phyloP scores from a whole-genome alignment of 2,797 vertebrate species.

The Threskiornis aethiopicus region DNA sequence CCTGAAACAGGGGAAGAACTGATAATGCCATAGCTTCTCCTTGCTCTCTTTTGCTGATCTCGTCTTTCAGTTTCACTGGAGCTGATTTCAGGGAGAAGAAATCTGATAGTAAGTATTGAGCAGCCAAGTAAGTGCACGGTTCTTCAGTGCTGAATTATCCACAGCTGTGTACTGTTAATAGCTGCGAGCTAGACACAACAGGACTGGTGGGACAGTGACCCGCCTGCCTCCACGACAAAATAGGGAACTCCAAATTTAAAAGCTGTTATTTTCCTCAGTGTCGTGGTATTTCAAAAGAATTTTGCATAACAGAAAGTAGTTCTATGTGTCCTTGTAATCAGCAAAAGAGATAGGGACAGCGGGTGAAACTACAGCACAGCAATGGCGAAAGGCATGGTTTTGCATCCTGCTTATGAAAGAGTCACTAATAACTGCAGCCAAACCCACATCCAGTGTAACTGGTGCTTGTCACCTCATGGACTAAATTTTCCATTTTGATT shows the following conservation, averaged over 20 bases:
- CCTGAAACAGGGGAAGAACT: background rate
- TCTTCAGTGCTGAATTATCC: conserved; percentile 23
- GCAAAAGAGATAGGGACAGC: background rate
- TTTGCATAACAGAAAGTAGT: background rate
- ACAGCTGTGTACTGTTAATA: conserved; percentile 27
- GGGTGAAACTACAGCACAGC: background rate
- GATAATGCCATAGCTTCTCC: background rate
- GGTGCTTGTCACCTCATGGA: background rate
- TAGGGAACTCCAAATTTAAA: background rate
- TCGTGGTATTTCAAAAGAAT: background rate
- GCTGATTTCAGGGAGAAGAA: conserved; percentile 30
- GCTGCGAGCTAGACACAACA: background rate
- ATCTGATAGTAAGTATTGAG: conserved; percentile 33
- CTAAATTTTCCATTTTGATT: background rate
- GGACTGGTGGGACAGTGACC: background rate
- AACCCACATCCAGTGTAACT: background rate
- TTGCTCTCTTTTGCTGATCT: background rate
- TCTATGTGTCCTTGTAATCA: background rate
- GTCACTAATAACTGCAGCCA: background rate
- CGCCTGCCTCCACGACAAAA: background rate
- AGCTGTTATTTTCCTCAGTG: background rate
- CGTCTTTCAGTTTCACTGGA: background rate
- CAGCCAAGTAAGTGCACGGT: background rate
- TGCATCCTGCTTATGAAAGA: background rate
- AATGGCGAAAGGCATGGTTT: background rate